Conservation (phyloP, 1,140 invertebrate species). For the Papilio dardanus region DNA sequence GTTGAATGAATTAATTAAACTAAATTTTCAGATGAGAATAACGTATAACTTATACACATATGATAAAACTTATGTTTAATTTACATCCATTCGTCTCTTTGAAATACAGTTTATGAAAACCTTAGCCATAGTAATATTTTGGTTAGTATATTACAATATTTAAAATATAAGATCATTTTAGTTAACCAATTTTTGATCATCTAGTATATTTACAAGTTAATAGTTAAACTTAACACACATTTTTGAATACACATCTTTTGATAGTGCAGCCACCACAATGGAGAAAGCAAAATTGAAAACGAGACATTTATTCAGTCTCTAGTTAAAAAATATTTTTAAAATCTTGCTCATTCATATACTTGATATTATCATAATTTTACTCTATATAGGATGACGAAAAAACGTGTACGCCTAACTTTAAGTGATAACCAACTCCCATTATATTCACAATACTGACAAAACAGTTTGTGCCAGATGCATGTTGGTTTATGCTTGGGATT, state of each 20-base stretch:
- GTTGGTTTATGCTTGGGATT: constrained; percentile 9
- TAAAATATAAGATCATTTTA: too few relatives aligned
- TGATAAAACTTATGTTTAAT: neutral
- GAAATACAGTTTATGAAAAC: neutral
- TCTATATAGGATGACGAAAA: neutral
- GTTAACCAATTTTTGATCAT: too few relatives aligned
- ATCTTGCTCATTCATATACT: neutral
- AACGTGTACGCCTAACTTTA: neutral
- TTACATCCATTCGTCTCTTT: neutral
- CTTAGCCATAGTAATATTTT: too few relatives aligned
- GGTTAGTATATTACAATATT: too few relatives aligned
- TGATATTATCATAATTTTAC: neutral
- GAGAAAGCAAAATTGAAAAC: neutral
- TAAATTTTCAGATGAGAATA: too few relatives aligned
- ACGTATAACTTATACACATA: too few relatives aligned
- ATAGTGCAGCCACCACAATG: too few relatives aligned
- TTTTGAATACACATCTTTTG: neutral
- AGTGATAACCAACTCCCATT: neutral
- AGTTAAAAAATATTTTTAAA: neutral
- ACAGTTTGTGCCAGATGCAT: neutral
- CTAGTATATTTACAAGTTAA: too few relatives aligned
- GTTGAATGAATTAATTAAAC: neutral
- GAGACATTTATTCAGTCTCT: neutral
- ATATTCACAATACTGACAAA: neutral
- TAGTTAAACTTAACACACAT: neutral